Conservation (phyloP, 2,113 vertebrate species). For the Emydura subglobosa region DNA sequence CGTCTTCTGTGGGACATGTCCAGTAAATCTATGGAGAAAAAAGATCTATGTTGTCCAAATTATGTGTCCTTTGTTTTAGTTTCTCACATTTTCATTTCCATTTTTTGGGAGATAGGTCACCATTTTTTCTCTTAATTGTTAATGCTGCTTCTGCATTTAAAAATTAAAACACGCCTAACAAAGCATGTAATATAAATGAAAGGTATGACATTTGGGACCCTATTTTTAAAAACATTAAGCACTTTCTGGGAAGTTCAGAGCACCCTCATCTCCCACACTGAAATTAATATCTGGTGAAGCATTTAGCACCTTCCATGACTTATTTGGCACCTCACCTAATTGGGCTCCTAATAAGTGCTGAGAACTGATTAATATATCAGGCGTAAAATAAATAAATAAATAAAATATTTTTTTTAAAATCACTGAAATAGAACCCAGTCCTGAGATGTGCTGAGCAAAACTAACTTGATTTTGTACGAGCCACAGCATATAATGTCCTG, state of each 20-base stretch:
- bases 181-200: not conserved
- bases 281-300: not conserved
- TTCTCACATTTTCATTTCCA: not conserved
- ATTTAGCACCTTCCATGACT: not conserved
- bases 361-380: not conserved
- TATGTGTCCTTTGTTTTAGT: not conserved
- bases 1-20: constrained; percentile 71
- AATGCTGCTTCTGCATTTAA: not conserved
- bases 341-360: not conserved
- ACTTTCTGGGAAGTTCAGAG: not conserved
- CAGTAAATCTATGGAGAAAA: constrained; percentile 68
- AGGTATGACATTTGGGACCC: not conserved
- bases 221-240: not conserved
- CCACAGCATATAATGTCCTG: not conserved
- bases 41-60: not conserved
- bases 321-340: not conserved
- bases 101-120: not conserved
- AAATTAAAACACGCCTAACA: not conserved
- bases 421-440: not conserved
- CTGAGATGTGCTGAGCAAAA: not conserved
- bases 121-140: not conserved
- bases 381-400: not conserved
- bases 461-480: not conserved
- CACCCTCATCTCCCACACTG: not conserved
- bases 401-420: not conserved